Conservation (phyloP, 1,140 invertebrate genomes). For the Panagrolaimus sp. region DNA sequence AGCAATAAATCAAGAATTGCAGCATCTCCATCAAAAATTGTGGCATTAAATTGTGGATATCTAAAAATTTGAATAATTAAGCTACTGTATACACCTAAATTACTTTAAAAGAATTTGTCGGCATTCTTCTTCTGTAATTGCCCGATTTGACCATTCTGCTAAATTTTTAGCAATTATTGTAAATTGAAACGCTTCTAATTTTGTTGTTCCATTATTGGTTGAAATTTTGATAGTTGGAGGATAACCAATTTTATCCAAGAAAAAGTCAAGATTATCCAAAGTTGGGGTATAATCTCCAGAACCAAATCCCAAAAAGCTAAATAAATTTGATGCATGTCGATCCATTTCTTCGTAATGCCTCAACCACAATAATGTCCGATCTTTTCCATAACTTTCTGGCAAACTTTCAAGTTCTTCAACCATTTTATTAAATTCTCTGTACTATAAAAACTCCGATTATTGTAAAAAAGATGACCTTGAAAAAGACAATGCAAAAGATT, state of each 20-base stretch:
- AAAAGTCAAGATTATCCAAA: conserved; percentile 46
- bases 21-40: conserved; percentile 47
- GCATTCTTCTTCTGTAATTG: conserved; percentile 45
- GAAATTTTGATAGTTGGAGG: conserved; percentile 44
- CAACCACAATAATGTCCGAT: conserved; percentile 54
- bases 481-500: neutral
- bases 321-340: conserved; percentile 26
- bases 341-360: conserved; percentile 51
- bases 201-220: conserved; percentile 11
- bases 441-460: conserved; percentile 33
- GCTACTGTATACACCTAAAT: neutral
- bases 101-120: conserved; percentile 41
- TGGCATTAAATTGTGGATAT: conserved; percentile 44
- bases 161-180: conserved; percentile 49
- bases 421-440: conserved; percentile 48
- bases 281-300: conserved; percentile 31
- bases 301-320: conserved; percentile 28
- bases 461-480: neutral
- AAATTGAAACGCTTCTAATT: conserved; percentile 47
- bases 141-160: conserved; percentile 55
- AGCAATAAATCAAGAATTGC: conserved; percentile 52
- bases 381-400: conserved; percentile 47
- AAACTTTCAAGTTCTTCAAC: conserved; percentile 48
- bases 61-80: conserved; percentile 9
- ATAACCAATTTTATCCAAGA: conserved; percentile 46